Evolutionary conservation across 1,140 invertebrate genomes (phyloP).

Genomic region (Marisa cornuarietis): DNA sequence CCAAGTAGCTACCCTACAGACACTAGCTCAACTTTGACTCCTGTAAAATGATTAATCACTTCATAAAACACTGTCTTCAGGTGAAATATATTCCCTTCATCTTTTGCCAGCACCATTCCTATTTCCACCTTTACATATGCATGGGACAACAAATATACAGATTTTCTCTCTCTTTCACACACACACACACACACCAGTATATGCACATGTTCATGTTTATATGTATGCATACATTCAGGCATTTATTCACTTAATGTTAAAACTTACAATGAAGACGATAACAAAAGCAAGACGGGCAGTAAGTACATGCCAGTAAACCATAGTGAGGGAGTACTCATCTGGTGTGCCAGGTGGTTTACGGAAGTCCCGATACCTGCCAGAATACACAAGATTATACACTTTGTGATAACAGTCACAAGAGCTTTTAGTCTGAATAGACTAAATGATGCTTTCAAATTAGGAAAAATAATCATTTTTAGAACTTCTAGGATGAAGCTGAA

Average conservation of each 20-base stretch:
- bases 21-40: no score
- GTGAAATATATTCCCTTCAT: no score
- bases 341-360: conserved; percentile 28
- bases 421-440: background rate
- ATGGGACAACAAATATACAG: no score
- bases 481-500: background rate
- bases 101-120: no score
- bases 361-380: conserved; percentile 57
- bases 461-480: background rate
- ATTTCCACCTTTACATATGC: no score
- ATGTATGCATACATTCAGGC: no score
- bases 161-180: no score
- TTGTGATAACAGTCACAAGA: background rate
- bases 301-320: conserved; percentile 94
- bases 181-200: no score
- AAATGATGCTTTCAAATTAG: no score
- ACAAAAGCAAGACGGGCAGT: conserved; percentile 91
- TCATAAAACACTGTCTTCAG: no score
- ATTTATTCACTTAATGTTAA: background rate
- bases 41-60: no score
- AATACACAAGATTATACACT: conserved; percentile 10
- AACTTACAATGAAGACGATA: conserved; percentile 88
- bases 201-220: no score
- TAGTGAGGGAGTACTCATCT: conserved; percentile 72
- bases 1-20: background rate